Base-by-base conservation (phyloP, 2,113 vertebrate genomes). In the Platichthys stellatus region DNA sequence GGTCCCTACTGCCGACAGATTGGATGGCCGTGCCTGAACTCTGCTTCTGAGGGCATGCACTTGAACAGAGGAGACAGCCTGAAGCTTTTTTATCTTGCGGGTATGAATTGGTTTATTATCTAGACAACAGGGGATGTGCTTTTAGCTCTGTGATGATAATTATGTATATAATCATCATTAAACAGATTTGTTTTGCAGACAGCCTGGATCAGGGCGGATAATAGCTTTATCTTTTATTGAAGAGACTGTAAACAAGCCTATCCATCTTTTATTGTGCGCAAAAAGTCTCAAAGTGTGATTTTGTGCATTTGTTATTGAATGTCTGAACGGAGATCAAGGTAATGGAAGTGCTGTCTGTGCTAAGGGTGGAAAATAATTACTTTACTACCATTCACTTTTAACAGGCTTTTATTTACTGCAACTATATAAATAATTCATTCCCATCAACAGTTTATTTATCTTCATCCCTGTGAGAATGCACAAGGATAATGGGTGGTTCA, bases 71-170 rank as follows among this genome's bases (percentile, higher is more conserved):
- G 72, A 78, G 83, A 83, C 70, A 78, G 72, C 20, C 64, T 60
- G 80, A 78, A 84, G 66, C 66, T 65, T 85, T 82, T 83, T 65
- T 43, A 74, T 80, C 80, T 86, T 43, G 12, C 35, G 74, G 70
- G 61, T 69, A 72, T 75, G 72, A 81, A 67, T 69, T 53, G 69
- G 61, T 79, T 84, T 82, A 81, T 91, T 88, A 86, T 87, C 87
- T 80, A 83, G 69, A 84, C 66, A 80, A 81, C 68, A 70, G 51
- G 54, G 76, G n/a, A 65, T 28, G 57, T 60, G 58, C 68, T 83
- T 81, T 23, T 72, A 23, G 54, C 59, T 74, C 66, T 74, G 72
- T 86, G 64, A 58, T 75, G 63, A 76, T 81, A 45, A 58, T 60
- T 57, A 23, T 57, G 5, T 21, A 57, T 15, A 58, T 26, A 70